These are phyloP conservation scores for Notolepis coatsorum DNA, from an alignment of 2,797 vertebrate genomes.

Conservation along the genomic window DNA sequence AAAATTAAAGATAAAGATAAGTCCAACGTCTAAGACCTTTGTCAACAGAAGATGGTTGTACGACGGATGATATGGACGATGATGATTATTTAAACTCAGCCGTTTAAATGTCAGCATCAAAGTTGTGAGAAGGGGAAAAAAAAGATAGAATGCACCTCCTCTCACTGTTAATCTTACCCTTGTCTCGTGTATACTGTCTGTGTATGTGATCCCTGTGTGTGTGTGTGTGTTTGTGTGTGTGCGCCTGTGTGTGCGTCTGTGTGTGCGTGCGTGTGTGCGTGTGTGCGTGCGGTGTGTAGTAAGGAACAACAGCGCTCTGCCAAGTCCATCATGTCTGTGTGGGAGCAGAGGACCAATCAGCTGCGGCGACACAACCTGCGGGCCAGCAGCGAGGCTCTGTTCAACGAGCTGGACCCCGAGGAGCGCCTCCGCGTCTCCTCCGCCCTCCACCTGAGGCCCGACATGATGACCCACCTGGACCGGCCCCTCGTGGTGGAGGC, in stretches of 20 bases:
- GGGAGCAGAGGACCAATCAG: conserved; percentile 97
- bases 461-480: conserved; percentile 95
- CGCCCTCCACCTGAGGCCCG: conserved; percentile 89
- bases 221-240: too few species aligned
- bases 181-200: background rate
- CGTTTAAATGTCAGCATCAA: background rate
- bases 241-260: too few species aligned
- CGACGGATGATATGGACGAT: conserved; percentile 53
- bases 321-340: conserved; percentile 92
- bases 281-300: conserved; percentile 72
- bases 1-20: too few species aligned
- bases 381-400: conserved; percentile 92
- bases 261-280: too few species aligned
- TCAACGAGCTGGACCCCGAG: conserved; percentile 93
- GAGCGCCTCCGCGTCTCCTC: conserved; percentile 87
- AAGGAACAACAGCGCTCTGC: conserved; percentile 90
- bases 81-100: conserved; percentile 7
- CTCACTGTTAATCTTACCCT: too few species aligned
- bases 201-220: conserved; percentile 35
- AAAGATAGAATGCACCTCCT: background rate
- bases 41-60: conserved; percentile 9
- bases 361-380: conserved; percentile 92
- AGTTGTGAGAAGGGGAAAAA: background rate
- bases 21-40: background rate
- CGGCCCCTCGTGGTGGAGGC: conserved; percentile 91